phyloP scores from a whole-genome alignment of 1,140 invertebrate species.

The Ooceraea biroi region DNA sequence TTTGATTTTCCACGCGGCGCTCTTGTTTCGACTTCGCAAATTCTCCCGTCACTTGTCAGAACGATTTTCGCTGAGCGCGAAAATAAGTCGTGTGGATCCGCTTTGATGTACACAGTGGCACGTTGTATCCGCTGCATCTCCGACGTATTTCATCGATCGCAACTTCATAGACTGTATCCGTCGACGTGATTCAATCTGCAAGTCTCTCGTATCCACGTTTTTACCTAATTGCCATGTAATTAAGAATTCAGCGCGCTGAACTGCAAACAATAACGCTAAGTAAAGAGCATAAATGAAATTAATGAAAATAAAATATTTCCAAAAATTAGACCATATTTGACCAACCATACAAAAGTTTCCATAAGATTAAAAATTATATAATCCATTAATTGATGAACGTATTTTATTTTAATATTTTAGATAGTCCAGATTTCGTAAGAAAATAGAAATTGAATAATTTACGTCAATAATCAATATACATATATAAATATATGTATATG shows the following conservation, averaged over 20 bases:
- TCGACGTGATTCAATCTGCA: background rate
- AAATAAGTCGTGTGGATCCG: constrained; percentile 33
- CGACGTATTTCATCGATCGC: constrained; percentile 34
- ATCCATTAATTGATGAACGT: background rate
- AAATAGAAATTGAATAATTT: constrained; percentile 13
- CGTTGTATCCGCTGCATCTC: constrained; percentile 9
- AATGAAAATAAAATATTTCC: background rate
- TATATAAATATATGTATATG: no score
- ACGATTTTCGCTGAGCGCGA: constrained; percentile 49
- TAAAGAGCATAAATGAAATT: background rate
- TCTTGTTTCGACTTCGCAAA: constrained; percentile 48
- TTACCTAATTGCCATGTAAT: background rate
- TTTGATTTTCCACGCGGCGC: constrained; percentile 44
- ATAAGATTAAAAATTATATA: background rate
- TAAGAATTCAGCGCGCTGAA: background rate
- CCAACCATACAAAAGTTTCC: background rate
- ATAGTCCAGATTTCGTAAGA: background rate
- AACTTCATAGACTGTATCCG: constrained; percentile 36
- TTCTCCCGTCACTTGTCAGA: constrained; percentile 54
- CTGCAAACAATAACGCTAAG: background rate
- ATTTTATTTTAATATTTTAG: constrained; percentile 11
- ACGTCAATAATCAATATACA: constrained; percentile 1
- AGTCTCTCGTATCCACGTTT: background rate
- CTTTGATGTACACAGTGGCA: constrained; percentile 29
- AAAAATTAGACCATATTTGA: background rate